Evolutionary conservation across 2,888 invertebrate species (phyloP).

Genomic region (Odontocolon sp.): DNA sequence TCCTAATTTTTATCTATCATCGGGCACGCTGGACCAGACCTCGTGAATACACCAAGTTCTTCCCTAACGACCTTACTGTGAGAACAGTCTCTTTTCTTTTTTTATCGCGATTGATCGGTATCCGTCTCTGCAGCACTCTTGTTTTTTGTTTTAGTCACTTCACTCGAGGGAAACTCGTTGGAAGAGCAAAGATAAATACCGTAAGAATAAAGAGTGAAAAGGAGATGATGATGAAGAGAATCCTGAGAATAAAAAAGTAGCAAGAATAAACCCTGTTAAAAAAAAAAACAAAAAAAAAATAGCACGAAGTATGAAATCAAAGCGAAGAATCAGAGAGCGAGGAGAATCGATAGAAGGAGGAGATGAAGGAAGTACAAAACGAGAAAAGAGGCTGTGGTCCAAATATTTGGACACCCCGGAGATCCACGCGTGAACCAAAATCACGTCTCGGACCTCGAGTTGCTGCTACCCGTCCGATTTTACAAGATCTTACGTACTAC

Average conservation of each 20-base stretch:
- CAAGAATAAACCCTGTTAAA: conserved; percentile 19
- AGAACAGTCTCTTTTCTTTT: conserved; percentile 37
- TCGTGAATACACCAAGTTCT: conserved; percentile 16
- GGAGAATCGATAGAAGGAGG: background rate
- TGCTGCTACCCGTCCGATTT: conserved; percentile 22
- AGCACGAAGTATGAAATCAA: conserved; percentile 55
- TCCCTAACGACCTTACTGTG: conserved; percentile 58
- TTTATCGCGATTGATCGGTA: conserved; percentile 60
- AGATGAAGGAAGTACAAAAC: conserved; percentile 23
- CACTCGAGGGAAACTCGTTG: conserved; percentile 52
- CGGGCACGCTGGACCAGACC: conserved; percentile 36
- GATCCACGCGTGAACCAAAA: conserved; percentile 51
- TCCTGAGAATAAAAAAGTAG: conserved; percentile 6
- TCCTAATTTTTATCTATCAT: conserved; percentile 61
- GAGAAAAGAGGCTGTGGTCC: conserved; percentile 66
- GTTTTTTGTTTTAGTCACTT: conserved; percentile 26
- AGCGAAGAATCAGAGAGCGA: conserved; percentile 45
- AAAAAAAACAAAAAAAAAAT: conserved; percentile 50
- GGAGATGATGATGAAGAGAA: conserved; percentile 10
- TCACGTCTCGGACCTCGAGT: background rate
- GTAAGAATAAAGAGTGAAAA: conserved; percentile 49
- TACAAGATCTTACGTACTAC: conserved; percentile 44
- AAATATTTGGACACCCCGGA: conserved; percentile 78
- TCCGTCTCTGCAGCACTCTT: conserved; percentile 45
- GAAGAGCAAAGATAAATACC: conserved; percentile 52